Conservation (phyloP, 2,797 vertebrate genomes). For the Enteromius treurensis region DNA sequence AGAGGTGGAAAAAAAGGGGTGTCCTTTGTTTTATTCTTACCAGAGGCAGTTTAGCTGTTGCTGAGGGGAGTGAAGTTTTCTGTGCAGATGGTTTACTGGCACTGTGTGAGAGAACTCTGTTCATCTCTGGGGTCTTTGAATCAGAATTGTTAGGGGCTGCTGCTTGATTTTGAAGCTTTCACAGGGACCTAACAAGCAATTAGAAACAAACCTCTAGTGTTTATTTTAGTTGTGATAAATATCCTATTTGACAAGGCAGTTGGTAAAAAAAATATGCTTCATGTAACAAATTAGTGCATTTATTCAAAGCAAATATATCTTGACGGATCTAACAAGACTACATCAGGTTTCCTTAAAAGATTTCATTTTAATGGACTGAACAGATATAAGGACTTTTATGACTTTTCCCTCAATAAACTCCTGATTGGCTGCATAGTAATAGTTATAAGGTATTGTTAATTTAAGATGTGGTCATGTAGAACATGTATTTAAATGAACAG, state of each 20-base stretch:
- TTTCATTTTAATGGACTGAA: not conserved
- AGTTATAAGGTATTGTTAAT: too few relatives aligned
- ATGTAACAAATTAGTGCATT: not conserved
- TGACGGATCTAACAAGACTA: not conserved
- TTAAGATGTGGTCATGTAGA: not conserved
- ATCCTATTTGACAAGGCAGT: not conserved
- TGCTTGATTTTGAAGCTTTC: not conserved
- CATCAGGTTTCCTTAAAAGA: not conserved
- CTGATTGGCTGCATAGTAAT: too few relatives aligned
- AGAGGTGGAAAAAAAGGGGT: too few relatives aligned
- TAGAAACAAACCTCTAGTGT: not conserved
- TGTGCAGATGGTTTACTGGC: not conserved
- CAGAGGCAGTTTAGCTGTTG: not conserved
- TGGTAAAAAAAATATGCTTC: not conserved
- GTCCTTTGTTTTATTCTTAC: not conserved
- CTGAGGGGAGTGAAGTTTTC: constrained; percentile 13
- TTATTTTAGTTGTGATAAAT: not conserved
- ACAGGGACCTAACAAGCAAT: not conserved
- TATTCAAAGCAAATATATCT: not conserved
- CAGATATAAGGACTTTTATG: not conserved
- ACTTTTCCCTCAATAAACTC: too few relatives aligned
- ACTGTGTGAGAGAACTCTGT: not conserved
- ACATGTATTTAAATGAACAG: not conserved
- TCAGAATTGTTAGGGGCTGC: not conserved
- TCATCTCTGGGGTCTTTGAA: constrained; percentile 5